phyloP scores from a whole-genome alignment of 2,113 vertebrate genomes.

The Mesocricetus auratus region DNA sequence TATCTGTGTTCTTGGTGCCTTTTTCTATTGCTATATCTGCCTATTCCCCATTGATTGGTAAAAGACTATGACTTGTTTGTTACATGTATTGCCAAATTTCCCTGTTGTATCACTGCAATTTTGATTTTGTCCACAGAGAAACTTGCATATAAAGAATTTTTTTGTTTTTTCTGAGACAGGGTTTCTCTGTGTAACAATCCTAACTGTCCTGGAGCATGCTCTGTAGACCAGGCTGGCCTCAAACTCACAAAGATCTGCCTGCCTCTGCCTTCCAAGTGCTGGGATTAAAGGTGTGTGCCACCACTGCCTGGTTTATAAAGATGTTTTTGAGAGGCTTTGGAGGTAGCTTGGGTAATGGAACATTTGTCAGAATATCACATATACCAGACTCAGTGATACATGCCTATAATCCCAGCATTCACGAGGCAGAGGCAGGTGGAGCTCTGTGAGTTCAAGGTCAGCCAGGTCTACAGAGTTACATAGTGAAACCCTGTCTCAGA shows the following conservation, averaged over 20 bases:
- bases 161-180: neutral
- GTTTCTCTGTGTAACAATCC: too few relatives aligned
- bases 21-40: conserved; percentile 36
- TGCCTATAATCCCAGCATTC: neutral
- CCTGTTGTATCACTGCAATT: too few relatives aligned
- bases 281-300: too few relatives aligned
- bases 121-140: too few relatives aligned
- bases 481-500: neutral
- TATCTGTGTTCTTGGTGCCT: conserved; percentile 6
- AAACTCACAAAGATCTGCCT: too few relatives aligned
- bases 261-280: too few relatives aligned
- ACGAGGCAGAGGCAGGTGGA: neutral
- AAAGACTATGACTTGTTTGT: conserved; percentile 25
- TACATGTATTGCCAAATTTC: neutral
- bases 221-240: too few relatives aligned
- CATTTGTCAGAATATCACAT: neutral
- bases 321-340: neutral
- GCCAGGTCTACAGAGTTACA: neutral
- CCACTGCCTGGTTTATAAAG: too few relatives aligned
- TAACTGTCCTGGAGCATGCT: too few relatives aligned
- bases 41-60: neutral
- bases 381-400: neutral
- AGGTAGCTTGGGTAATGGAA: neutral
- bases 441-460: neutral
- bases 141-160: neutral